phyloP scores from a whole-genome alignment of 2,888 invertebrate species.

The Temnothorax rugatulus region DNA sequence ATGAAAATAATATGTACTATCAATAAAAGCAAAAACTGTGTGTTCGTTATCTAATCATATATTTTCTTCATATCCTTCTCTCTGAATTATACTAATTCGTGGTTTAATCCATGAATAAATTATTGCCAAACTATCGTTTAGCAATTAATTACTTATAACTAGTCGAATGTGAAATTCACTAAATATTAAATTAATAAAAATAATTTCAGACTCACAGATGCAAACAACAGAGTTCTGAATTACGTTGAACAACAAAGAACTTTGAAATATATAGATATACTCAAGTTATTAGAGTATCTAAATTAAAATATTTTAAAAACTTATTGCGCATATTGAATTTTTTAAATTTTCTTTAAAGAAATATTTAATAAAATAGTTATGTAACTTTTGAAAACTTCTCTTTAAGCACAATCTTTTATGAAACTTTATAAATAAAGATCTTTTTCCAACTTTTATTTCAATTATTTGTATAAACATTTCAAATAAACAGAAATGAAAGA shows the following conservation, averaged over 20 bases:
- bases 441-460: background rate
- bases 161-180: background rate
- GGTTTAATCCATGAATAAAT: slow-evolving; percentile 13
- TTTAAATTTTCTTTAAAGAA: background rate
- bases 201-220: background rate
- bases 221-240: background rate
- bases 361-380: background rate
- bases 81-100: background rate
- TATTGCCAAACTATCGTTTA: slow-evolving; percentile 10
- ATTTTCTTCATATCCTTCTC: background rate
- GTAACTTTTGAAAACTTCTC: background rate
- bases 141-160: background rate
- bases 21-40: background rate
- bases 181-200: slow-evolving; percentile 17
- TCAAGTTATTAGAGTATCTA: background rate
- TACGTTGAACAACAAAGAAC: background rate
- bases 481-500: background rate
- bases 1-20: background rate
- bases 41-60: background rate
- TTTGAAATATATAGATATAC: background rate
- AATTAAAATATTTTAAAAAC: background rate
- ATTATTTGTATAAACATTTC: background rate
- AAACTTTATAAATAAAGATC: background rate
- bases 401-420: background rate
- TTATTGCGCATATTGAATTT: background rate